These are phyloP conservation scores for Odiellus spinosus DNA, from an alignment of 2,888 invertebrate species.

Conservation along the genomic window DNA sequence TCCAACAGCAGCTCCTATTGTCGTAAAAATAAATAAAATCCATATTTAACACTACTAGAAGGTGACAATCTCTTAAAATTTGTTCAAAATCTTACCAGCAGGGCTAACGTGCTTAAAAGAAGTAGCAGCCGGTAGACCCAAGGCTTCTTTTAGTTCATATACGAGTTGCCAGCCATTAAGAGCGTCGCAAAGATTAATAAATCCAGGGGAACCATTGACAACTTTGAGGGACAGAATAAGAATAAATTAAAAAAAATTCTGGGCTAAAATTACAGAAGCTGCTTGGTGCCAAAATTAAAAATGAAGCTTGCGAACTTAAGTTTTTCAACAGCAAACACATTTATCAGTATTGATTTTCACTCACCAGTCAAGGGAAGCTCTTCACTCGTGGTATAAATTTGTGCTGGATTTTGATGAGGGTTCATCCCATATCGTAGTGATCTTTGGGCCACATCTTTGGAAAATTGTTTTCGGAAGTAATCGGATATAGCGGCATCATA, in stretches of 20 bases:
- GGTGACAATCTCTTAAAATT: too few relatives aligned
- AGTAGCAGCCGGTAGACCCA: constrained; percentile 74
- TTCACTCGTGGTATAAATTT: constrained; percentile 62
- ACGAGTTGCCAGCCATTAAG: constrained; percentile 96
- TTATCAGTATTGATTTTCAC: neutral
- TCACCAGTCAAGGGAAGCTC: constrained; percentile 58
- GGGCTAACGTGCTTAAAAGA: constrained; percentile 98
- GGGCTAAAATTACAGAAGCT: too few relatives aligned
- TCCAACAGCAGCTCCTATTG: constrained; percentile 66
- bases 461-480: constrained; percentile 83
- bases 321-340: constrained; percentile 1
- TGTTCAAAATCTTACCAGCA: constrained; percentile 35
- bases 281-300: too few relatives aligned
- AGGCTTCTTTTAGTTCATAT: constrained; percentile 58
- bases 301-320: too few relatives aligned
- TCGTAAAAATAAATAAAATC: constrained; percentile 1
- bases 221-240: too few relatives aligned
- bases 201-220: constrained; percentile 88
- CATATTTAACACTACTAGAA: too few relatives aligned
- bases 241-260: too few relatives aligned
- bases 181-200: constrained; percentile 92
- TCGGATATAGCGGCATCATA: constrained; percentile 90
- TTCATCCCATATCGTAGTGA: constrained; percentile 89
- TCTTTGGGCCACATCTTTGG: constrained; percentile 56
- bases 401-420: constrained; percentile 93